Evolutionary conservation across 1,140 invertebrate genomes (phyloP).

Genomic region (Coelopa frigida): DNA sequence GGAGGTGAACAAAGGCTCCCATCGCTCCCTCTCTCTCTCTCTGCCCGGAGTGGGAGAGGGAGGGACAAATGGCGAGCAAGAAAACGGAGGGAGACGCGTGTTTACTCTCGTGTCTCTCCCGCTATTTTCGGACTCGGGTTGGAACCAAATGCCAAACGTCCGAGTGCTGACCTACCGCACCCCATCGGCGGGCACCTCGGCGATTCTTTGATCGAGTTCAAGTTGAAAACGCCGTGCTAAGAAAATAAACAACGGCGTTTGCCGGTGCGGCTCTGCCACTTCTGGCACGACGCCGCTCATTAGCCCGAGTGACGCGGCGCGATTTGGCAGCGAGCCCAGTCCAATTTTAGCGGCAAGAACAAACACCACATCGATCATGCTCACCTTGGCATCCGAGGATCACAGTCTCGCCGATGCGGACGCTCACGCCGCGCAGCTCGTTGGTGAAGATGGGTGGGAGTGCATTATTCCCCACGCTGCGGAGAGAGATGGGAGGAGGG

Average conservation of each 20-base stretch:
- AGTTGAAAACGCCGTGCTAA: conserved; percentile 21
- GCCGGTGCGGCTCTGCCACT: too few relatives aligned
- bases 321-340: conserved; percentile 4
- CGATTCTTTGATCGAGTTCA: conserved; percentile 35
- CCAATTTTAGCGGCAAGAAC: conserved; percentile 13
- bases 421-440: conserved; percentile 61
- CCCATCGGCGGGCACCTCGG: conserved; percentile 7
- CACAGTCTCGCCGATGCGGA: conserved; percentile 67
- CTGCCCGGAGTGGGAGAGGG: conserved; percentile 3
- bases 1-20: not conserved
- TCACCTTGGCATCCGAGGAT: conserved; percentile 66
- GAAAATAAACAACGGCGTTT: conserved; percentile 3
- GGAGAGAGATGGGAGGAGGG: conserved; percentile 7
- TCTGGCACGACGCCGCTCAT: too few relatives aligned
- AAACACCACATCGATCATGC: conserved; percentile 32
- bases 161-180: conserved; percentile 41
- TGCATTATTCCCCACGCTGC: conserved; percentile 46
- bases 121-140: too few relatives aligned
- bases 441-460: conserved; percentile 68
- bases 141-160: too few relatives aligned
- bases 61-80: conserved; percentile 7
- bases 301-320: not conserved
- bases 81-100: too few relatives aligned
- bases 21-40: conserved; percentile 13
- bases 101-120: too few relatives aligned